Evolutionary conservation across 1,140 invertebrate genomes (phyloP), one percentile per base, ranked within the genome.

Genomic region (Onthophagus taurus): DNA sequence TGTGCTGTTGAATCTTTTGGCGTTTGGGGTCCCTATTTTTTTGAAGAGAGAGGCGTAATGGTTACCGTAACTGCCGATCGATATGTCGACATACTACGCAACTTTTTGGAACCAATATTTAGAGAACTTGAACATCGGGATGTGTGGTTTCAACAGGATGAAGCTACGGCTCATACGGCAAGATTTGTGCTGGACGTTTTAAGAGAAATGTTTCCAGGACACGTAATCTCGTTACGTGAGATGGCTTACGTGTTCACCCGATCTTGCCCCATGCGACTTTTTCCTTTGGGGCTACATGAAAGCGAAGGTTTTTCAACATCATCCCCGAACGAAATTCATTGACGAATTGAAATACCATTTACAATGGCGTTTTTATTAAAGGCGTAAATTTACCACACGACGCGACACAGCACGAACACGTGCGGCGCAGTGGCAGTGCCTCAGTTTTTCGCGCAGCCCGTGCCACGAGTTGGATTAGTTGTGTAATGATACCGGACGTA

Each of bases 111-210:
- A n/a, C n/a, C n/a, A n/a, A n/a, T n/a, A n/a, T n/a, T n/a, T n/a
- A n/a, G n/a, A n/a, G n/a, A n/a, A n/a, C n/a, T 20, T 41, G 34
- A 31, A 36, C 16, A 37, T 45, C 19, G 29, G 35, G 17, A 45
- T 45, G 31, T 48, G 39, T 57, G 53, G 53, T 68, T 60, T 42
- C 60, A 69, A 36, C 63, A 68, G 45, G 62, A 70, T 54, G 63
- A 62, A 20, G 60, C 61, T 21, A 63, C 60, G 26, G 47, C 60
- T 21, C 65, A 70, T 53, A 66, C 51, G 31, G 17, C 31, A 35
- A 31, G 30, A 21, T 7, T 1, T 18, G 21, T 19, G 3, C 7
- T 42, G 41, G 48, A 47, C 21, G 31, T 57, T 37, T 31, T 54
- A 20, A 44, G 43, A 39, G 24, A 49, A 48, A 44, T 44, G 12